phyloP scores from a whole-genome alignment of 2,113 vertebrate species.

The Pipa parva region DNA sequence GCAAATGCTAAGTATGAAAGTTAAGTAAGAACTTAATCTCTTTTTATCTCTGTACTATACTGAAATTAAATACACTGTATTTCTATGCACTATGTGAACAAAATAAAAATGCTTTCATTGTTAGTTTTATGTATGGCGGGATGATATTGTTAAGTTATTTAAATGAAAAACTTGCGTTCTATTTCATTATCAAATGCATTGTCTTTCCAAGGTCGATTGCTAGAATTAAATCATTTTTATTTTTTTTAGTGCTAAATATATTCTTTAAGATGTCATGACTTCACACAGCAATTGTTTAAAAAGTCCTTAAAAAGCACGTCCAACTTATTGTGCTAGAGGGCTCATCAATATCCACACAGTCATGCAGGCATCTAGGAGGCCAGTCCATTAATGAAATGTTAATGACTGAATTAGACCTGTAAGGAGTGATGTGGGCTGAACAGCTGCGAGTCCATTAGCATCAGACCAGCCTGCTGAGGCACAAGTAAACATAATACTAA shows the following conservation, averaged over 20 bases:
- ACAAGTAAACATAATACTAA: slow-evolving; percentile 71
- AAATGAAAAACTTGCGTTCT: too few relatives aligned
- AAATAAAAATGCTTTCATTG: neutral
- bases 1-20: neutral
- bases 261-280: slow-evolving; percentile 34
- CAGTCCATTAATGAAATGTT: slow-evolving; percentile 94
- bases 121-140: neutral
- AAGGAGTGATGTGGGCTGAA: slow-evolving; percentile 85
- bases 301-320: slow-evolving; percentile 60
- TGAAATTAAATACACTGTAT: neutral
- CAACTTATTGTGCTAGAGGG: slow-evolving; percentile 60
- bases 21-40: slow-evolving; percentile 3
- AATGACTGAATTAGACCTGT: slow-evolving; percentile 97
- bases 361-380: slow-evolving; percentile 78
- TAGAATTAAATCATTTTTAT: slow-evolving; percentile 21
- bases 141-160: neutral
- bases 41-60: neutral
- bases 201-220: neutral
- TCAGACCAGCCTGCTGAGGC: slow-evolving; percentile 76
- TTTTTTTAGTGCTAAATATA: slow-evolving; percentile 26
- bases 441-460: slow-evolving; percentile 96
- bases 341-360: slow-evolving; percentile 80
- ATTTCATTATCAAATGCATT: too few relatives aligned
- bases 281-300: slow-evolving; percentile 41
- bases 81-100: neutral